Base-by-base conservation (phyloP, 2,113 vertebrate species). In the Callospermophilus lateralis region DNA sequence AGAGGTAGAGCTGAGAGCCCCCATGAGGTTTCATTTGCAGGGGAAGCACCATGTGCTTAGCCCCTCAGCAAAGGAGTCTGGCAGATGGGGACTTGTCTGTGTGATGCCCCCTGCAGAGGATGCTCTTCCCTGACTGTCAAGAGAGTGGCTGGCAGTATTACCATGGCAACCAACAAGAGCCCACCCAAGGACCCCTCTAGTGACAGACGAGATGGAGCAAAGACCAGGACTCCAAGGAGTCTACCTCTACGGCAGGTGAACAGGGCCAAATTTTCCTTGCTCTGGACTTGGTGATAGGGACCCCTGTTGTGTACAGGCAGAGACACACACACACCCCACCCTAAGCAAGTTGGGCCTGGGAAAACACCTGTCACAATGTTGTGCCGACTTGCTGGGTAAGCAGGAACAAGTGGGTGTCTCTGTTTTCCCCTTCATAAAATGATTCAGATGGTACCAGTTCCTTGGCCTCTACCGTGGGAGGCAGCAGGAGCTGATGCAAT, bases 331-430 rank as follows among this genome's bases (percentile, higher is more conserved):
- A 79, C 42, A 6, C 58, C 37, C 70, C 17, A 4, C 92, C 28
- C 74, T 67, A 80, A 96, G 55, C 79, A 77, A 39, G 81, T 84
- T 92, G 61, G 92, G 84, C 83, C 87, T 8, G 30, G 86, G 92
- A 89, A 97, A 97, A 94, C 96, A 98, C 96, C 96, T 97, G 96
- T 97, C 96, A 97, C 86, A 96, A 96, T 97, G 96, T 97, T 97
- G 93, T 96, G 84, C 89, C 3, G 20, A 94, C 84, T 97, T 87
- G 81, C 95, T 92, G 81, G 84, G 91, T 96, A 95, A 97, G 96
- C 90, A 97, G 97, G 93, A 97, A 97, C 68, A 79, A 93, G 95
- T 96, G 93, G 95, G 97, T 73, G 93, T 96, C 93, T 96, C 93
- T 97, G 91, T 97, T 97, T 97, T 96, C 65, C 96, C 93, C 79